Evolutionary conservation across 2,113 vertebrate genomes (phyloP).

Genomic region (Coptodon rendalli): DNA sequence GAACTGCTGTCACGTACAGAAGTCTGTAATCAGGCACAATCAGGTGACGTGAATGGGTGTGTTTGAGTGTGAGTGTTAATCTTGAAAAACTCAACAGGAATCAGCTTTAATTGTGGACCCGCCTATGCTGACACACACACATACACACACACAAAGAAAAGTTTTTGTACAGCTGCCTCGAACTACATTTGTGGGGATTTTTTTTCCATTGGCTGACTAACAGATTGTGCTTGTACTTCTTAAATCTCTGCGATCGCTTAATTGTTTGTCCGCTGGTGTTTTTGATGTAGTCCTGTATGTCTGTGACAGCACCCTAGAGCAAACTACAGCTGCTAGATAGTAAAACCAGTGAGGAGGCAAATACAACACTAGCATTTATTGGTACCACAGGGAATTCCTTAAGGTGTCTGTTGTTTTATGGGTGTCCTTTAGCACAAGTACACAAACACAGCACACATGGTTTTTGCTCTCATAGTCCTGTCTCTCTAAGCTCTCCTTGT

Average conservation of each 20-base stretch:
- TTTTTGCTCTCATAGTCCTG: neutral
- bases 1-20: slow-evolving; percentile 4
- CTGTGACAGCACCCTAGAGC: slow-evolving; percentile 25
- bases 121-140: neutral
- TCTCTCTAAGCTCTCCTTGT: neutral
- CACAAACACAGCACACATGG: slow-evolving; percentile 11
- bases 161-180: neutral
- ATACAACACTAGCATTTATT: slow-evolving; percentile 35
- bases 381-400: slow-evolving; percentile 4
- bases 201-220: neutral
- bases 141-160: neutral
- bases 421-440: neutral
- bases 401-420: slow-evolving; percentile 8
- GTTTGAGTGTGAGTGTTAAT: neutral
- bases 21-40: slow-evolving; percentile 40
- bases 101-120: neutral
- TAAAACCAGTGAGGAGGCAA: slow-evolving; percentile 44
- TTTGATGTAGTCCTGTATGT: slow-evolving; percentile 2
- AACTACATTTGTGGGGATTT: neutral
- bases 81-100: slow-evolving; percentile 16
- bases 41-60: neutral
- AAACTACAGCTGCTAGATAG: slow-evolving; percentile 31
- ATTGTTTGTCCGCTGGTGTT: slow-evolving; percentile 35
- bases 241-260: slow-evolving; percentile 1
- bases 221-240: neutral